phyloP scores from a whole-genome alignment of 2,888 invertebrate species.

The Oxycera nigricornis region DNA sequence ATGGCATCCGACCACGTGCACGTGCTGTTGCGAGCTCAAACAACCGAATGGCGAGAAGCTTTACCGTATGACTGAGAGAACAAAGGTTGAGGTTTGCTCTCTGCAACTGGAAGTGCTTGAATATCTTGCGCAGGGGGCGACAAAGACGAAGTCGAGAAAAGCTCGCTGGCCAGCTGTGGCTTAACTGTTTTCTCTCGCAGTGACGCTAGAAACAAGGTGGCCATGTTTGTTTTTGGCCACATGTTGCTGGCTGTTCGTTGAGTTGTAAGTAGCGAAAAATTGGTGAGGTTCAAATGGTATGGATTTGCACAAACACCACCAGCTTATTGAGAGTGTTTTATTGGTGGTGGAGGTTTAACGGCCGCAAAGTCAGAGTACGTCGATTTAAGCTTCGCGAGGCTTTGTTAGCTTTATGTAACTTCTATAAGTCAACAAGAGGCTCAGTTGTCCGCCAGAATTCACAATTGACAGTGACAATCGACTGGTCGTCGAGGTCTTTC shows the following conservation, averaged over 20 bases:
- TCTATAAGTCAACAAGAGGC: slow-evolving; percentile 21
- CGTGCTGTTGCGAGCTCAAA: not conserved
- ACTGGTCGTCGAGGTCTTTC: slow-evolving; percentile 26
- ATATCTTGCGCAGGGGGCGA: not conserved
- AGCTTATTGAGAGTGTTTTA: not conserved
- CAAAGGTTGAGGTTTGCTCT: too few species aligned
- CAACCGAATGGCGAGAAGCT: not conserved
- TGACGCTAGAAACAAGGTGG: not conserved
- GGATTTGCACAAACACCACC: not conserved
- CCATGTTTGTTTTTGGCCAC: slow-evolving; percentile 27
- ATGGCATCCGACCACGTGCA: not conserved
- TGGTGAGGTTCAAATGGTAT: not conserved
- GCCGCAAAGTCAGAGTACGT: not conserved
- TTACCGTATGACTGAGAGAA: not conserved
- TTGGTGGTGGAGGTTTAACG: too few species aligned
- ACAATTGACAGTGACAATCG: slow-evolving; percentile 38
- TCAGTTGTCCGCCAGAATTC: slow-evolving; percentile 37
- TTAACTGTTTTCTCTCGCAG: not conserved
- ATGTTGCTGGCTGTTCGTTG: slow-evolving; percentile 4
- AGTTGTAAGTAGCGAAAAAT: too few species aligned
- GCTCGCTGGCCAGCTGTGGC: not conserved
- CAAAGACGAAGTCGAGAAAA: not conserved
- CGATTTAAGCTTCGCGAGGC: slow-evolving; percentile 6
- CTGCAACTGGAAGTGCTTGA: too few species aligned
- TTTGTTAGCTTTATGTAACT: slow-evolving; percentile 31